Evolutionary conservation across 2,888 invertebrate species (phyloP), one percentile per base, ranked within the genome.

Genomic region (Polydrusus cervinus): DNA sequence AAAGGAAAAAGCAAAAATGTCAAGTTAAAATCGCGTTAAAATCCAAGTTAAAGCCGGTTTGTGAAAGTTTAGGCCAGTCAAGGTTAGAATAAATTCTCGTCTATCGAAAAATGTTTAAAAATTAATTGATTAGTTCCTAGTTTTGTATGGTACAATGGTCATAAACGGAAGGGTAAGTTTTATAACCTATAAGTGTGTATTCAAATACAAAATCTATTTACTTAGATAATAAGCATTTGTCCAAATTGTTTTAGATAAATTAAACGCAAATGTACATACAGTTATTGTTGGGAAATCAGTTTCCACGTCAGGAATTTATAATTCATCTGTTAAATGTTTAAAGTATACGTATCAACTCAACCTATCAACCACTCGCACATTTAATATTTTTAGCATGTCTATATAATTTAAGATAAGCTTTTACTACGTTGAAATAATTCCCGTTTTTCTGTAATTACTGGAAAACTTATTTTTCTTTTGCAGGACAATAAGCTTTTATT

Each of bases 51-150:
- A 51, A 71, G 71, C 71, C 71, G 71, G 71, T 71, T 71, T 71
- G 62, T 71, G 71, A 71, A 71, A 71, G 71, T 62, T 34, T 43
- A 38, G 0, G 53, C 61, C 64, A 51, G 61, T 71, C 71, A 71
- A 71, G 71, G 71, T 61, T 71, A 62, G 14, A 61, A 71, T 62
- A 45, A 47, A 71, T 71, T 53, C 55, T 67, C 40, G 34, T 1
- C 49, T 47, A 38, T 34, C 34, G 18, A 49, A 67, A 65, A 53
- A 67, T 67, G 55, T 18, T 25, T 25, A 25, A 62, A 51, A 61
- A 18, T 43, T 61, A 47, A 71, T 25, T 11, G 45, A 71, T 62
- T 53, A 71, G 53, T 53, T 71, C 71, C 62, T 62, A 43, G 64
- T 38, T 62, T 70, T 71, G 6, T 49, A 9, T 53, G 53, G 25